Percentiles rank a stretch among this genome's conserved stretches.
phyloP scores from a whole-genome alignment of 2,888 invertebrate genomes.

The Sinhomidia bicolor region DNA sequence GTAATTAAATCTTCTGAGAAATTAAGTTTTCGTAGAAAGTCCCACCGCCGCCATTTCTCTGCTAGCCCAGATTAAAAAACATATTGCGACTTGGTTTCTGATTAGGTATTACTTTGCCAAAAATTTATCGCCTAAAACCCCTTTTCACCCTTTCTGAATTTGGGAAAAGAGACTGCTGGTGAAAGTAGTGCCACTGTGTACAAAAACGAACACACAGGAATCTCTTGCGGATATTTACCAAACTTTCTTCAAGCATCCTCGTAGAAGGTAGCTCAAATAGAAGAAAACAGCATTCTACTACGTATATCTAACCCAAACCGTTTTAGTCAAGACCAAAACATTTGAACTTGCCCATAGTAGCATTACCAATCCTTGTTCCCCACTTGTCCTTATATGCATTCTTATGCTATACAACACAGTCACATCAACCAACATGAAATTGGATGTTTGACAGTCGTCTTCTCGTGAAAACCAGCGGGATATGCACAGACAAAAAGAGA shows the following conservation, averaged over 20 bases:
- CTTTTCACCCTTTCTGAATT: not conserved
- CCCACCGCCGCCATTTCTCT: too few species aligned
- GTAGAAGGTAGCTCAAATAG: too few species aligned
- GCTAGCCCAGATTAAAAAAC: too few species aligned
- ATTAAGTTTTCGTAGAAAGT: too few species aligned
- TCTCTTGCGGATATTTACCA: constrained; percentile 31
- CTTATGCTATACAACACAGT: too few species aligned
- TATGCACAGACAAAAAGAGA: not conserved
- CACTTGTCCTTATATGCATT: too few species aligned
- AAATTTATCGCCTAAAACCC: too few species aligned
- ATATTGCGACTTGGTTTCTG: too few species aligned
- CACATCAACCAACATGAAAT: not conserved
- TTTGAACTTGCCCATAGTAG: too few species aligned
- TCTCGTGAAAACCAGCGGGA: not conserved
- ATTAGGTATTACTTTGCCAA: too few species aligned
- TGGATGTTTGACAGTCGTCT: not conserved
- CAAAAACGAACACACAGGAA: constrained; percentile 9
- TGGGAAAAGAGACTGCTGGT: not conserved
- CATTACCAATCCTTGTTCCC: too few species aligned
- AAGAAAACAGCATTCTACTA: not conserved
- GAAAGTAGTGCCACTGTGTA: not conserved
- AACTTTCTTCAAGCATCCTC: not conserved
- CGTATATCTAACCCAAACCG: not conserved
- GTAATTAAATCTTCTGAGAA: constrained; percentile 8
- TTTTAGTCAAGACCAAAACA: too few species aligned